Conservation (phyloP, 2,797 vertebrate species). For the Enteromius anoplus region DNA sequence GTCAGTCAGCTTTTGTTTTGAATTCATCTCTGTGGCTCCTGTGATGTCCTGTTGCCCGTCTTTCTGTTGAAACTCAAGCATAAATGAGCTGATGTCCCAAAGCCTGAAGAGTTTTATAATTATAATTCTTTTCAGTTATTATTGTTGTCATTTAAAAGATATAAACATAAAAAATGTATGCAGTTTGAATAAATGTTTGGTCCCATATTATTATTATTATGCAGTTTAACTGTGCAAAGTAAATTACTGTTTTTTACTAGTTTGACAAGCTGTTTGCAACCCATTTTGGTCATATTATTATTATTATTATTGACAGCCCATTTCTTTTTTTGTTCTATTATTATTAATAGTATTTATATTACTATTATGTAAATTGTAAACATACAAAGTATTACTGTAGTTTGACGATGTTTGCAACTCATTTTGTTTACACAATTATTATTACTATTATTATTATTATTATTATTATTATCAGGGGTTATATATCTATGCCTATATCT, state of each 20-base stretch:
- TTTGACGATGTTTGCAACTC: background rate
- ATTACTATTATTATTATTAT: background rate
- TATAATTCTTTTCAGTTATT: background rate
- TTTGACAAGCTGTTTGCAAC: background rate
- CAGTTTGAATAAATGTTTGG: background rate
- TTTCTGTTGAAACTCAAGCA: constrained; percentile 44
- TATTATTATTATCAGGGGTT: too few relatives aligned
- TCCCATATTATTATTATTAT: background rate
- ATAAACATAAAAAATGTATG: background rate
- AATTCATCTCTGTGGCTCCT: background rate
- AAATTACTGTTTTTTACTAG: background rate
- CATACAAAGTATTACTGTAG: background rate
- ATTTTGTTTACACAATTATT: background rate
- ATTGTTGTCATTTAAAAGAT: background rate
- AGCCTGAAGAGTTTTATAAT: background rate
- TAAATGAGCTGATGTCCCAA: constrained; percentile 48
- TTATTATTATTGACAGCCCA: too few relatives aligned
- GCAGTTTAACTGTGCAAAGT: too few relatives aligned
- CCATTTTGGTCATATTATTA: background rate
- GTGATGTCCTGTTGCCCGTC: background rate
- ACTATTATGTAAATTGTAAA: too few relatives aligned
- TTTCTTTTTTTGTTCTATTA: too few relatives aligned
- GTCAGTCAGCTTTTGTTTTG: constrained; percentile 21
- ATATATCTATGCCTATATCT: too few relatives aligned
- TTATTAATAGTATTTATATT: background rate